phyloP scores from a whole-genome alignment of 2,888 invertebrate species.

The Drosophila paramelanica region DNA sequence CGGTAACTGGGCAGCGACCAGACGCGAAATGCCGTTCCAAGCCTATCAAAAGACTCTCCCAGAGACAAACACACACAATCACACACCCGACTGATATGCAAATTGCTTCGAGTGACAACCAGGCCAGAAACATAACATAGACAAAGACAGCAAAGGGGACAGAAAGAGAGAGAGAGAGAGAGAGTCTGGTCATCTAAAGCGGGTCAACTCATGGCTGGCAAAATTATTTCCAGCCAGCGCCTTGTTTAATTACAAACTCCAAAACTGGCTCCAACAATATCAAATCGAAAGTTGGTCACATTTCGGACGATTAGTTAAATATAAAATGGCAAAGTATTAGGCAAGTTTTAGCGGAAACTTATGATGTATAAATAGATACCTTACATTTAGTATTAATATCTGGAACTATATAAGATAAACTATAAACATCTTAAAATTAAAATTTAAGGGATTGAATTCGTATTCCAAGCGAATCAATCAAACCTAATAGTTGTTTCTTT shows the following conservation, averaged over 20 bases:
- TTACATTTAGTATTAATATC: background rate
- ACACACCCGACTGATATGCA: slow-evolving; percentile 67
- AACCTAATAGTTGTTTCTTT: too few species aligned
- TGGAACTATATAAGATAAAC: too few species aligned
- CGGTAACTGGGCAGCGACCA: slow-evolving; percentile 50
- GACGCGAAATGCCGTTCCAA: slow-evolving; percentile 62
- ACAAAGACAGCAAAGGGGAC: background rate
- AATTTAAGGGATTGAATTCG: too few species aligned
- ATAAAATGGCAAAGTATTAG: background rate
- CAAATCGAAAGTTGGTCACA: slow-evolving; percentile 4
- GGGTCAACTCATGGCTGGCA: slow-evolving; percentile 52
- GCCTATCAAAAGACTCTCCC: slow-evolving; percentile 68
- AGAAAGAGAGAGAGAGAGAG: background rate
- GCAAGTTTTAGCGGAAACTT: background rate
- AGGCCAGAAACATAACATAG: slow-evolving; percentile 19
- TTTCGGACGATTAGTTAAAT: background rate
- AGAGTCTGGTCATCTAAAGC: slow-evolving; percentile 43
- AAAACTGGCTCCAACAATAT: slow-evolving; percentile 13
- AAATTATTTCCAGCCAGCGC: slow-evolving; percentile 44
- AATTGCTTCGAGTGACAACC: slow-evolving; percentile 72
- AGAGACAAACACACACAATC: slow-evolving; percentile 12
- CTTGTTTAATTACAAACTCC: slow-evolving; percentile 60
- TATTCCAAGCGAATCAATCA: too few species aligned
- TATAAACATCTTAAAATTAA: too few species aligned
- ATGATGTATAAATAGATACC: too few species aligned